Conservation (phyloP, 2,888 invertebrate genomes). For the Epirrita christyi region DNA sequence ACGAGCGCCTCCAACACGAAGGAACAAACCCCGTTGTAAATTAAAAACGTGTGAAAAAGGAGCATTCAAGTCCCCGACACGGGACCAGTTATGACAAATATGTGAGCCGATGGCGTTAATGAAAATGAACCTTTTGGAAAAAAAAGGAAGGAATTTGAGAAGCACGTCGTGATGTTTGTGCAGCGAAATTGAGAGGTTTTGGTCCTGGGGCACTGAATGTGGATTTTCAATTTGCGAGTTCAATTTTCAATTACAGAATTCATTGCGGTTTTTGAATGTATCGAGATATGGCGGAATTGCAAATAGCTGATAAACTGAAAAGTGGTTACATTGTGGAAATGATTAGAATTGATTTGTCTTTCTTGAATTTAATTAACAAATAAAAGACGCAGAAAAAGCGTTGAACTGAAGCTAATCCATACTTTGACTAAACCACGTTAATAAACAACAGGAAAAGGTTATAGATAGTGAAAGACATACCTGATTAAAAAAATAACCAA, state of each 20-base stretch:
- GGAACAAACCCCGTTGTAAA: conserved; percentile 74
- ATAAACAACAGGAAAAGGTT: too few species aligned
- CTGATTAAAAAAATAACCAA: too few species aligned
- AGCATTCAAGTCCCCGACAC: conserved; percentile 61
- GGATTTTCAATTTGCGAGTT: conserved; percentile 25
- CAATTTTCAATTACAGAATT: conserved; percentile 16
- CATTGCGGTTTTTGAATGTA: neutral
- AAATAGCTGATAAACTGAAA: neutral
- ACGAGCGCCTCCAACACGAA: conserved; percentile 54
- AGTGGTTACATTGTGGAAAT: too few species aligned
- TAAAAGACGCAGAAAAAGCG: too few species aligned
- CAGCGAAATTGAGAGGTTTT: conserved; percentile 46
- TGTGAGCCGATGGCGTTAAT: conserved; percentile 82
- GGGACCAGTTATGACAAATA: conserved; percentile 82
- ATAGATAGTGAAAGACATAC: too few species aligned
- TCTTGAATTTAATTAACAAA: too few species aligned
- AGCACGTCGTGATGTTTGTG: conserved; percentile 52
- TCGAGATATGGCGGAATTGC: neutral
- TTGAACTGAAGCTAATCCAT: too few species aligned
- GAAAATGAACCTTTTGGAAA: conserved; percentile 78
- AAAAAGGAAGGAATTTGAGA: conserved; percentile 55
- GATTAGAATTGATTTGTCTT: too few species aligned
- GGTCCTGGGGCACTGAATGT: conserved; percentile 30
- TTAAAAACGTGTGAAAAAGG: conserved; percentile 81
- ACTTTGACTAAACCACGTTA: too few species aligned